Evolutionary conservation across 2,113 vertebrate genomes (phyloP).

Genomic region (Neotoma lepida): DNA sequence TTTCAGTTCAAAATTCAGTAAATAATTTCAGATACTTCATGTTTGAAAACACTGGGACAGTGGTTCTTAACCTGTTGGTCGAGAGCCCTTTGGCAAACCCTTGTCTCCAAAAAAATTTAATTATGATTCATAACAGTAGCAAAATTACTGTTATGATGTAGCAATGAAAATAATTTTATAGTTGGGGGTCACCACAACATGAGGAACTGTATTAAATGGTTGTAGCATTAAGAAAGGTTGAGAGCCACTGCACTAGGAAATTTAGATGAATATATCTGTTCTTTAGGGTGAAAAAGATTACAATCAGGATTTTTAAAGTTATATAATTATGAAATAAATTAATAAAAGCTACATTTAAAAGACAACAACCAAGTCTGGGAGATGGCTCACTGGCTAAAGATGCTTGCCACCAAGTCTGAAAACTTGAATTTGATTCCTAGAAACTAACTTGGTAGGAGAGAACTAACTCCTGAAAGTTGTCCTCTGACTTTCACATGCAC

Average conservation of each 20-base stretch:
- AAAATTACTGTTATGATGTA: neutral
- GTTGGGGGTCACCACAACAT: neutral
- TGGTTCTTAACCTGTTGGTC: neutral
- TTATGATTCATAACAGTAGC: neutral
- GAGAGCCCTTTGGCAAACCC: neutral
- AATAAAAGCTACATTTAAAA: neutral
- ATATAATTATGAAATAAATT: constrained; percentile 21
- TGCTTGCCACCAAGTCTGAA: neutral
- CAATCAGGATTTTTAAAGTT: constrained; percentile 31
- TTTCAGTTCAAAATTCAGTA: constrained; percentile 32
- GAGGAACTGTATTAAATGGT: neutral
- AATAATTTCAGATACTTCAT: neutral
- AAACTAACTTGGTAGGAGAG: neutral
- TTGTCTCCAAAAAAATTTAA: neutral
- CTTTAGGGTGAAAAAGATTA: neutral
- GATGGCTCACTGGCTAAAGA: neutral
- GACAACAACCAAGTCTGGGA: neutral
- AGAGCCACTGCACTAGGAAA: neutral
- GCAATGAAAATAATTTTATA: neutral
- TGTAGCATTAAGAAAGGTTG: neutral
- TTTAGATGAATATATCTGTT: constrained; percentile 52
- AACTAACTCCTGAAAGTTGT: neutral
- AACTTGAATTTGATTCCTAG: neutral
- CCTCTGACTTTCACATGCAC: neutral
- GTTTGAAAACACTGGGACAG: constrained; percentile 45